phyloP scores from a whole-genome alignment of 2,113 vertebrate species.

The Cryptomyrus ogoouensis region DNA sequence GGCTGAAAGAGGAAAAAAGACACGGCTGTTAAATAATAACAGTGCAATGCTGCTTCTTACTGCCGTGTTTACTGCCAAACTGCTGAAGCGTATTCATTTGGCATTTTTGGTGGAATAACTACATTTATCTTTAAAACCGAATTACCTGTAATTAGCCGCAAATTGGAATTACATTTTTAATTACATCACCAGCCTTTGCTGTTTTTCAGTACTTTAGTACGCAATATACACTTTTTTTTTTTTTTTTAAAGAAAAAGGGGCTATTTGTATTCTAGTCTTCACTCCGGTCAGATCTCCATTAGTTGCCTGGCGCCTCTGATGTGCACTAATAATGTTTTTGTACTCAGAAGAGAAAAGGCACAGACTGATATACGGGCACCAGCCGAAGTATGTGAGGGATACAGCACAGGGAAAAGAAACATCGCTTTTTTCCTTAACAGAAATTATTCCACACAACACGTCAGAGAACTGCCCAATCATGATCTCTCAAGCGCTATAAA shows the following conservation, averaged over 20 bases:
- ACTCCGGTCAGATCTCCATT: background rate
- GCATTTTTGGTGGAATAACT: background rate
- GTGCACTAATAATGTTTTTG: slow-evolving; percentile 8
- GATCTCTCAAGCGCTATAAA: background rate
- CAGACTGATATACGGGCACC: background rate
- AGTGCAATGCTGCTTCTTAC: background rate
- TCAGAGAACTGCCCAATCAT: background rate
- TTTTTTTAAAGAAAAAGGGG: slow-evolving; percentile 19
- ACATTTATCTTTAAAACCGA: background rate
- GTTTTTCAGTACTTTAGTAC: background rate
- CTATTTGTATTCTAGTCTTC: background rate
- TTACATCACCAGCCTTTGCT: background rate
- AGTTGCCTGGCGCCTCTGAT: slow-evolving; percentile 24
- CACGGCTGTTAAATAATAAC: background rate
- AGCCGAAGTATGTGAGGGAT: background rate
- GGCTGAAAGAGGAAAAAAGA: background rate
- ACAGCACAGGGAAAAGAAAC: background rate
- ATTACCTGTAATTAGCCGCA: background rate
- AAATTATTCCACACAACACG: background rate
- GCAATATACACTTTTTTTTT: background rate
- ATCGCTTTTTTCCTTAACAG: background rate
- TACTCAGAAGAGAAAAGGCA: background rate
- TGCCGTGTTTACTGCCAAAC: background rate
- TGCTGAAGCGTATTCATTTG: background rate
- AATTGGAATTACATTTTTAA: background rate